phyloP scores from a whole-genome alignment of 2,888 invertebrate species.

The Xanthorhoe designata region DNA sequence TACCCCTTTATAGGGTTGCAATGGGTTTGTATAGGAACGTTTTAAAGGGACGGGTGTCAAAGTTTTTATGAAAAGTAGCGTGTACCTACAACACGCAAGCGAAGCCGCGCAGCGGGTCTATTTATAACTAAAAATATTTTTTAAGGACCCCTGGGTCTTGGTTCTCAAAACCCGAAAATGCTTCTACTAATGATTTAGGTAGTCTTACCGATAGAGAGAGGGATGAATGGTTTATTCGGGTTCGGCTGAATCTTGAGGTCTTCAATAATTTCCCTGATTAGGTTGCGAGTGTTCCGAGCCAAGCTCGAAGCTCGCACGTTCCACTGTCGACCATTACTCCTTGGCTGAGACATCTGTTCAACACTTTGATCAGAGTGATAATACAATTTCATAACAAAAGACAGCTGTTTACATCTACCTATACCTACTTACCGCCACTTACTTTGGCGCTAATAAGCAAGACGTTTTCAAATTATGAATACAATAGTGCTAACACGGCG shows the following conservation, averaged over 20 bases:
- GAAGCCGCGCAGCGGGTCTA: too few relatives aligned
- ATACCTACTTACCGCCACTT: neutral
- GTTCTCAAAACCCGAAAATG: too few relatives aligned
- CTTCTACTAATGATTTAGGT: too few relatives aligned
- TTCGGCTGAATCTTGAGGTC: slow-evolving; percentile 95
- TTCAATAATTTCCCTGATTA: slow-evolving; percentile 96
- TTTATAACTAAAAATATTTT: too few relatives aligned
- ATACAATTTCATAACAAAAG: slow-evolving; percentile 25
- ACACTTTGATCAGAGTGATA: slow-evolving; percentile 22
- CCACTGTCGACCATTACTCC: slow-evolving; percentile 83
- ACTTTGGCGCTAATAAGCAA: neutral
- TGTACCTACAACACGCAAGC: too few relatives aligned
- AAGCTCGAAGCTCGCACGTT: slow-evolving; percentile 90
- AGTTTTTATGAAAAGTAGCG: too few relatives aligned
- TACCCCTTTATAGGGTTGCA: too few relatives aligned
- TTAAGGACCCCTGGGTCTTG: too few relatives aligned
- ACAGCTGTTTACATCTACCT: slow-evolving; percentile 23
- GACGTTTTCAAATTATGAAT: neutral
- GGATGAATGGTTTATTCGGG: slow-evolving; percentile 95
- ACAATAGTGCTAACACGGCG: neutral
- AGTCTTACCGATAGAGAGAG: slow-evolving; percentile 93
- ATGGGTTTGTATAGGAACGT: too few relatives aligned
- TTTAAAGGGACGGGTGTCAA: too few relatives aligned
- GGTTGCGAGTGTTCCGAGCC: slow-evolving; percentile 94
- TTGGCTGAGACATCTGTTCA: slow-evolving; percentile 62